Evolutionary conservation across 2,113 vertebrate species (phyloP).

Genomic region (Hassar affinis): DNA sequence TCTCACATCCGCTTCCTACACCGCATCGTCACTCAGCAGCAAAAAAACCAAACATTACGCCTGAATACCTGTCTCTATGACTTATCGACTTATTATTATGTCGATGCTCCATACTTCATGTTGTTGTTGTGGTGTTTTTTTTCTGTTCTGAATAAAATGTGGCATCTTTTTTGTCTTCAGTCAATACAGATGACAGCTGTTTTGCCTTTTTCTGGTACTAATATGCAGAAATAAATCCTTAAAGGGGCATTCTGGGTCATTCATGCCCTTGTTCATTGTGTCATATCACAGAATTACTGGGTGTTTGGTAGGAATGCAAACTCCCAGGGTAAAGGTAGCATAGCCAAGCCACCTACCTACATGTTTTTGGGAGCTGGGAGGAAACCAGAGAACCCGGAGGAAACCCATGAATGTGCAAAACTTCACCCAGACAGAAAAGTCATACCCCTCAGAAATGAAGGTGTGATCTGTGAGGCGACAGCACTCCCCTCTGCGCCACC

Average conservation of each 20-base stretch:
- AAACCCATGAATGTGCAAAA: not conserved
- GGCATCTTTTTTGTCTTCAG: not conserved
- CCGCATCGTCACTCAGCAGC: conserved; percentile 52
- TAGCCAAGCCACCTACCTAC: not conserved
- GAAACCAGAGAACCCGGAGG: not conserved
- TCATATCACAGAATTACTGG: not conserved
- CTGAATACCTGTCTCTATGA: conserved; percentile 31
- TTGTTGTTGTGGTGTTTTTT: not conserved
- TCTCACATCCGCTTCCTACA: conserved; percentile 15
- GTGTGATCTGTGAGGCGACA: not conserved
- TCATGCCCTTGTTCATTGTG: not conserved
- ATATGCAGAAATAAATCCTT: not conserved
- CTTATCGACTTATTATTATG: conserved; percentile 42
- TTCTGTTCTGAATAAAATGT: conserved; percentile 12
- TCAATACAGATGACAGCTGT: not conserved
- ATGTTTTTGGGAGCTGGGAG: not conserved
- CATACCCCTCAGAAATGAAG: not conserved
- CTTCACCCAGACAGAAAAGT: not conserved
- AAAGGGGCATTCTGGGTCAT: no score
- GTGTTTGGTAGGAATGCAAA: not conserved
- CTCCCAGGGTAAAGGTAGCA: not conserved
- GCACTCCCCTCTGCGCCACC: not conserved
- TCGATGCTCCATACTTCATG: conserved; percentile 21
- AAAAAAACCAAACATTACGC: conserved; percentile 27
- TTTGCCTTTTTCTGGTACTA: not conserved